These are phyloP conservation scores for Dryobota labecula DNA, from an alignment of 2,888 invertebrate species.

Conservation along the genomic window DNA sequence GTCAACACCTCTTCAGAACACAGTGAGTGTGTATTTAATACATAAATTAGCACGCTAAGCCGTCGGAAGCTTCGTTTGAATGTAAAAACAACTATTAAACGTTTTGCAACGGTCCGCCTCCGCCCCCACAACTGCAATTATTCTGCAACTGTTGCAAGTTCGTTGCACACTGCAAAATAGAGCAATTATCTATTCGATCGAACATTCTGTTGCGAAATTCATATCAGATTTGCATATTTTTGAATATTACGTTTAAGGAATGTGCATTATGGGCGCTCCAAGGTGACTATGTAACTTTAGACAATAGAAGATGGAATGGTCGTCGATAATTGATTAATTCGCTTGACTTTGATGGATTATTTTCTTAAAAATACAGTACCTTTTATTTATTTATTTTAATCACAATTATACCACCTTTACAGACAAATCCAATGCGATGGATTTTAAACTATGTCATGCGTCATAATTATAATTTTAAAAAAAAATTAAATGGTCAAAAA, in stretches of 20 bases:
- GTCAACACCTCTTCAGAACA: slow-evolving; percentile 3
- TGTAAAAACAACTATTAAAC: slow-evolving; percentile 54
- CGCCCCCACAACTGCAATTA: slow-evolving; percentile 53
- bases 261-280: slow-evolving; percentile 6
- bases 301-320: not conserved
- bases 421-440: too few species aligned
- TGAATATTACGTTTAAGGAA: slow-evolving; percentile 1
- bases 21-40: slow-evolving; percentile 1
- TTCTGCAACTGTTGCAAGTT: slow-evolving; percentile 58
- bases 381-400: too few species aligned
- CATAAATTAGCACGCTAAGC: slow-evolving; percentile 15
- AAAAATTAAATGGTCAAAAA: too few species aligned
- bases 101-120: slow-evolving; percentile 46
- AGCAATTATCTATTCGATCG: slow-evolving; percentile 60
- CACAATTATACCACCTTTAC: too few species aligned
- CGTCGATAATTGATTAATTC: not conserved
- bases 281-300: not conserved
- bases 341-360: not conserved
- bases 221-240: slow-evolving; percentile 39
- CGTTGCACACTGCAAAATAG: slow-evolving; percentile 62
- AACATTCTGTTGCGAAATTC: slow-evolving; percentile 50
- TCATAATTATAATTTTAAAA: too few species aligned
- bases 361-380: too few species aligned
- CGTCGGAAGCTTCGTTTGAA: slow-evolving; percentile 53
- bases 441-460: too few species aligned